These are phyloP conservation scores for Ctenomys sociabilis DNA, from an alignment of 2,113 vertebrate species.

Conservation along the genomic window DNA sequence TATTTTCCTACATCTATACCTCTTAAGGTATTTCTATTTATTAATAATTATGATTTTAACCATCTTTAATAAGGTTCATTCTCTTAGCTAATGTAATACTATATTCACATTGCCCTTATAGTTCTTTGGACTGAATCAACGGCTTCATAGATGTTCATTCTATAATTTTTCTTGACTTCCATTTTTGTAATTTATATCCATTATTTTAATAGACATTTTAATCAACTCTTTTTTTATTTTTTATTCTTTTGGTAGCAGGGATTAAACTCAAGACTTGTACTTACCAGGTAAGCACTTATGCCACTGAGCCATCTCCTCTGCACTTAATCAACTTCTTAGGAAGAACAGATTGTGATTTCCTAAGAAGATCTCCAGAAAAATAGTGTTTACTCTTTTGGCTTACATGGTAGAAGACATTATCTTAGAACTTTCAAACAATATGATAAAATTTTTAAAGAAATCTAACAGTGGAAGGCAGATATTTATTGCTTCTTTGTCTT, in stretches of 20 bases:
- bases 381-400: not conserved
- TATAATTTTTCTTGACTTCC: not conserved
- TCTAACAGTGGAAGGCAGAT: not conserved
- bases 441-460: slow-evolving; percentile 52
- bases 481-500: not conserved
- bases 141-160: not conserved
- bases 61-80: not conserved
- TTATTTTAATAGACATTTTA: slow-evolving; percentile 43
- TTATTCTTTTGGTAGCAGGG: too few species aligned
- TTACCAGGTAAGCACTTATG: too few species aligned
- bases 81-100: slow-evolving; percentile 18
- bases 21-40: slow-evolving; percentile 8
- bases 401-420: not conserved
- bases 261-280: too few species aligned
- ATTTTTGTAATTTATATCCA: slow-evolving; percentile 39
- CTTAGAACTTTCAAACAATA: slow-evolving; percentile 34
- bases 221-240: not conserved
- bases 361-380: slow-evolving; percentile 12
- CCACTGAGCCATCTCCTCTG: too few species aligned
- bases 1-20: not conserved
- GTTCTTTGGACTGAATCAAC: not conserved
- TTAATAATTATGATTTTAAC: slow-evolving; percentile 8
- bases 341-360: not conserved
- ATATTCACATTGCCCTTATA: not conserved
- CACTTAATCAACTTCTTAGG: not conserved